Evolutionary conservation across 2,797 vertebrate genomes (phyloP).

Genomic region (Oryzias sinensis): DNA sequence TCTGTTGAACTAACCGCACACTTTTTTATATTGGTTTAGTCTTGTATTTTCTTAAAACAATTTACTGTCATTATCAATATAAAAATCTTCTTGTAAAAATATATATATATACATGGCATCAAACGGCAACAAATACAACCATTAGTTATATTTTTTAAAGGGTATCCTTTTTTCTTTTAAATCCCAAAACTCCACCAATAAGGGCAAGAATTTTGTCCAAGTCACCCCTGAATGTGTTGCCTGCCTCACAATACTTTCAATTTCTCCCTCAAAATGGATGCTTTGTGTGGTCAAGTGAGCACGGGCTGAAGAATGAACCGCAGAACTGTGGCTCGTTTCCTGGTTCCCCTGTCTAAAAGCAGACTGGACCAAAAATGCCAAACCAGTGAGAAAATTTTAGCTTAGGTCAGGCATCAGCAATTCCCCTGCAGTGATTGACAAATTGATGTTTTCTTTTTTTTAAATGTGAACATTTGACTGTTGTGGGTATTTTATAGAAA

Average conservation of each 20-base stretch:
- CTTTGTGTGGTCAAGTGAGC: conserved; percentile 79
- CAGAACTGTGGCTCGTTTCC: conserved; percentile 73
- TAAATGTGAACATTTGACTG: conserved; percentile 13
- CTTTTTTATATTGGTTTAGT: too few relatives aligned
- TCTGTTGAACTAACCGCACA: too few relatives aligned
- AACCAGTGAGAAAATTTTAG: conserved; percentile 51
- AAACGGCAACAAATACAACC: too few relatives aligned
- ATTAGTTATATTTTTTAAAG: too few relatives aligned
- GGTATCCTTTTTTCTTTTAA: conserved; percentile 40
- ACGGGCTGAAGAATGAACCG: conserved; percentile 72
- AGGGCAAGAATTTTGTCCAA: conserved; percentile 57
- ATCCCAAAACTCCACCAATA: conserved; percentile 45
- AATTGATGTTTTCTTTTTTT: conserved; percentile 5
- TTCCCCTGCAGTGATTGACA: conserved; percentile 5
- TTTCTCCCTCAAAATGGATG: conserved; percentile 71
- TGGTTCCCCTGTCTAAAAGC: conserved; percentile 74
- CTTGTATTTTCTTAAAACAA: too few relatives aligned
- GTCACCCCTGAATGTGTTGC: conserved; percentile 54
- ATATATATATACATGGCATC: too few relatives aligned
- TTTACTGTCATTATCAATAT: too few relatives aligned
- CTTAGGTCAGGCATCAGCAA: conserved; percentile 49
- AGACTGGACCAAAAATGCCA: conserved; percentile 53
- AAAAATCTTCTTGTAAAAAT: too few relatives aligned
- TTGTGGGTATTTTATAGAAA: conserved; percentile 10
- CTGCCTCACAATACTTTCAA: conserved; percentile 72